phyloP scores from a whole-genome alignment of 2,797 vertebrate genomes.

The Trachurus trachurus region DNA sequence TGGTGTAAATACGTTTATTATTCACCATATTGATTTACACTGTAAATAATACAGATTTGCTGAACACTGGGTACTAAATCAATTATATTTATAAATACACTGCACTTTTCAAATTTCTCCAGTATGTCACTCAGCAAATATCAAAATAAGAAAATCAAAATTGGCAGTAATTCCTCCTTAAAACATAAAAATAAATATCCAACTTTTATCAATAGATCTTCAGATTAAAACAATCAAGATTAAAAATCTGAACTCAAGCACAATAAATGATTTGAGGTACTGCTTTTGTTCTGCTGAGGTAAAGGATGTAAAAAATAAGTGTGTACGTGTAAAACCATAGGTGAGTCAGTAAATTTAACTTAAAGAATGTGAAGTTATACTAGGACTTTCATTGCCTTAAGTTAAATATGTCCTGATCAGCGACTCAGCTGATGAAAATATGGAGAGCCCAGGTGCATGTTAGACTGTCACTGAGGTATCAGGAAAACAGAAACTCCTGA shows the following conservation, averaged over 20 bases:
- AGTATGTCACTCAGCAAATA: not conserved
- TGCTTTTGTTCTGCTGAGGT: conserved; percentile 11
- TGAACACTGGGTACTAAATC: not conserved
- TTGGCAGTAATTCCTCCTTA: not conserved
- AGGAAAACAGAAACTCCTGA: conserved; percentile 84
- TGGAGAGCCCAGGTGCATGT: not conserved
- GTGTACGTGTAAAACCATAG: too few relatives aligned
- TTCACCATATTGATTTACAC: not conserved
- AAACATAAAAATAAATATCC: conserved; percentile 7
- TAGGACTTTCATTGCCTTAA: not conserved
- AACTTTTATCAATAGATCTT: not conserved
- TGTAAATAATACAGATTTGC: conserved; percentile 9
- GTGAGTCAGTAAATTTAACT: not conserved
- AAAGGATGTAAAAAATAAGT: not conserved
- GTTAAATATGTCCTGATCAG: not conserved
- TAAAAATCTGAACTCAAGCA: not conserved
- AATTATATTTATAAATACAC: not conserved
- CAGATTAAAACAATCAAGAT: not conserved
- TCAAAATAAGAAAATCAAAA: conserved; percentile 1
- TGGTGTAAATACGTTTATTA: conserved; percentile 25
- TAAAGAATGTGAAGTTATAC: not conserved
- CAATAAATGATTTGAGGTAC: conserved; percentile 10
- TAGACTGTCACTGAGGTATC: conserved; percentile 9
- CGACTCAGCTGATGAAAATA: not conserved
- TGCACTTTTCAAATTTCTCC: conserved; percentile 2